phyloP scores from a whole-genome alignment of 2,797 vertebrate genomes.

The Brachyalestes nurse region DNA sequence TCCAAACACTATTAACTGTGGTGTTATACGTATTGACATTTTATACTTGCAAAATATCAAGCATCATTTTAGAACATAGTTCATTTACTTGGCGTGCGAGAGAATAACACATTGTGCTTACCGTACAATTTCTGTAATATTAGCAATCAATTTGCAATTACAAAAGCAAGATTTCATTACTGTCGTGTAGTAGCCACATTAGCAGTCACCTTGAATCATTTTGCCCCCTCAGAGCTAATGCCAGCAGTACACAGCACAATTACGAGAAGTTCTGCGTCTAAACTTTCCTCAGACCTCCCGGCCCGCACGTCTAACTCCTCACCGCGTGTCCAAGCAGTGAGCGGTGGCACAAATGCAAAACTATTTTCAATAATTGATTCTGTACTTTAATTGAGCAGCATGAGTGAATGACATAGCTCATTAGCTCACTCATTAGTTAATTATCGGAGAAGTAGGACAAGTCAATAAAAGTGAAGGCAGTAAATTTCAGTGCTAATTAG shows the following conservation, averaged over 20 bases:
- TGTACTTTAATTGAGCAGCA: constrained; percentile 99
- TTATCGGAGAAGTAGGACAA: constrained; percentile 99
- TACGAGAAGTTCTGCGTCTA: background rate
- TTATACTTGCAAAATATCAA: constrained; percentile 2
- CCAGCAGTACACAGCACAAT: background rate
- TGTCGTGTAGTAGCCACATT: background rate
- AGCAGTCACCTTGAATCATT: constrained; percentile 16
- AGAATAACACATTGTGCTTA: constrained; percentile 16
- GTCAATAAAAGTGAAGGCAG: constrained; percentile 99
- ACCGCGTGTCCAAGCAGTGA: constrained; percentile 36
- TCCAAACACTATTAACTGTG: background rate
- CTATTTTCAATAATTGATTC: constrained; percentile 99
- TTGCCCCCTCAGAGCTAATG: background rate
- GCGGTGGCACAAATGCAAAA: constrained; percentile 85
- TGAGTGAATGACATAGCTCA: constrained; percentile 99
- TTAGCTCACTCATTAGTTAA: constrained; percentile 99
- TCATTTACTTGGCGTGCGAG: background rate
- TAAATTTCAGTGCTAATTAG: constrained; percentile 99
- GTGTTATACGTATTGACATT: constrained; percentile 8
- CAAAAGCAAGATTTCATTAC: background rate
- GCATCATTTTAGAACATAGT: background rate
- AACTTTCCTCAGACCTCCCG: constrained; percentile 37
- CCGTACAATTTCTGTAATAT: constrained; percentile 4
- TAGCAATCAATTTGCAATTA: constrained; percentile 18
- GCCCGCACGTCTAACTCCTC: constrained; percentile 13